Conservation (phyloP, 2,888 invertebrate species). For the Calameuta idolon region DNA sequence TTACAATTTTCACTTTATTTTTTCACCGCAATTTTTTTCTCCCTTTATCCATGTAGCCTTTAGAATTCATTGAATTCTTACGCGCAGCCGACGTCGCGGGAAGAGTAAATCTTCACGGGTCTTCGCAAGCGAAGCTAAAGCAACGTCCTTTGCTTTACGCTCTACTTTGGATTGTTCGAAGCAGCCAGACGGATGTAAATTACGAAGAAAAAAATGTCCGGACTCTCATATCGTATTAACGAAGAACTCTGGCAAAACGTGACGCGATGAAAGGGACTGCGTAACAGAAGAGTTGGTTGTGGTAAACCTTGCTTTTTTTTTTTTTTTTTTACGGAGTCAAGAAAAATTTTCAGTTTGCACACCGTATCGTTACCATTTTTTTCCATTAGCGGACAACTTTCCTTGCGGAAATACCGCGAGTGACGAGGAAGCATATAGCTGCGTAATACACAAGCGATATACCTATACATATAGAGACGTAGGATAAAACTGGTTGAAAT, state of each 20-base stretch:
- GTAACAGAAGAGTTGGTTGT: background rate
- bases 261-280: background rate
- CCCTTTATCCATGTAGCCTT: background rate
- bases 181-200: background rate
- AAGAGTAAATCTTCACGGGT: background rate
- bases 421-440: background rate
- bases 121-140: background rate
- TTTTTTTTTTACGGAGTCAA: background rate
- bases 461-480: background rate
- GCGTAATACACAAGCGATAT: background rate
- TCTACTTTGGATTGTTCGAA: background rate
- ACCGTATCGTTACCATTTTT: background rate
- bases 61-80: background rate
- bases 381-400: background rate
- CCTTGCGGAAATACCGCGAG: background rate
- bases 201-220: background rate
- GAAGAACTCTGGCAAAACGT: background rate
- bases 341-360: background rate
- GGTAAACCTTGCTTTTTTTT: background rate
- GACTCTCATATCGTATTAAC: slow-evolving; percentile 5
- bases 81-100: background rate
- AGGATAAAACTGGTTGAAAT: background rate
- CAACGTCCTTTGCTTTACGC: background rate
- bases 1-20: background rate
- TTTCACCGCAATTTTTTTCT: background rate